Percentiles rank a stretch among this genome's conserved stretches.
Conservation (phyloP, 2,797 vertebrate species). For the Potorous gilbertii region DNA sequence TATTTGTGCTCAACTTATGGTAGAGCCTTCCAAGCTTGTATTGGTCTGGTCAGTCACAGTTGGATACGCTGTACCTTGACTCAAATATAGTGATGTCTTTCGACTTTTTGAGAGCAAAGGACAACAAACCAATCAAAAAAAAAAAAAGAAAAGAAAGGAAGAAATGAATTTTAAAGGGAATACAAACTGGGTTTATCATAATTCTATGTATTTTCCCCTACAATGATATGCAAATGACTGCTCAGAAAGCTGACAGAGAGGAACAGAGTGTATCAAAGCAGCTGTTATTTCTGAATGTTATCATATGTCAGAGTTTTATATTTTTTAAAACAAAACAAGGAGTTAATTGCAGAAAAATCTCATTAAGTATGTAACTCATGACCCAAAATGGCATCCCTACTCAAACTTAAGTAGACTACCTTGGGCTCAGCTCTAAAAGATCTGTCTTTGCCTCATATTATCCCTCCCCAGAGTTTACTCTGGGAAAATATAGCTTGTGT, state of each 20-base stretch:
- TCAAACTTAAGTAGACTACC: background rate
- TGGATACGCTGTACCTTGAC: background rate
- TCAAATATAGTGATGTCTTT: background rate
- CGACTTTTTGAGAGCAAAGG: background rate
- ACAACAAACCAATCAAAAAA: background rate
- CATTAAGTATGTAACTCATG: background rate
- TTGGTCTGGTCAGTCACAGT: background rate
- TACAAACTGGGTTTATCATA: background rate
- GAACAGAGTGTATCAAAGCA: background rate
- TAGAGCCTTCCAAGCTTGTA: background rate
- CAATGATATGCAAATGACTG: background rate
- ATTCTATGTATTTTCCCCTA: background rate
- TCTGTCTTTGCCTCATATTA: background rate
- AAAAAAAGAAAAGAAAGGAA: background rate
- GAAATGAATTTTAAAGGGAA: background rate
- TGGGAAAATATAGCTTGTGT: background rate
- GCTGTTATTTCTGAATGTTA: background rate
- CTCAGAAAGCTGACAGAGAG: background rate
- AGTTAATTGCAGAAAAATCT: slow-evolving; percentile 3
- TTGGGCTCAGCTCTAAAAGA: background rate
- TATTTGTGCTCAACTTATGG: background rate
- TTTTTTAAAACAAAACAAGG: background rate
- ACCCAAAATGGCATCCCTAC: background rate
- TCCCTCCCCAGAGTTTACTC: background rate
- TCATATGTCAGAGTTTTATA: background rate